A percentile compares a stretch with the other conserved stretches of the same genome.
phyloP scores from a whole-genome alignment of 1,140 invertebrate genomes.

The Cydia strobilella region DNA sequence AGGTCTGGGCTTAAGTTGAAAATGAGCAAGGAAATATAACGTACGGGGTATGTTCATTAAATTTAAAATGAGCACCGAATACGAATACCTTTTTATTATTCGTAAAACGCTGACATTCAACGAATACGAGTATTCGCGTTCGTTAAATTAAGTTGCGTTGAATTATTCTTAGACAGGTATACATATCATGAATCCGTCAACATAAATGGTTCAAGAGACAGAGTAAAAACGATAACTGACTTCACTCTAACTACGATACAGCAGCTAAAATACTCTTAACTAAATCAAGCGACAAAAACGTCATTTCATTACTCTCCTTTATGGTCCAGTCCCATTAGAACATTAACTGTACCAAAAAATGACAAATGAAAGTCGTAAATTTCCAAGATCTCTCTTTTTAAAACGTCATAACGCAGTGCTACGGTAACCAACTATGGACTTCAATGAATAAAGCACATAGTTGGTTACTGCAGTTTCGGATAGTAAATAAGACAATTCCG shows the following conservation, averaged over 20 bases:
- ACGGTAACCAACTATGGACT: neutral
- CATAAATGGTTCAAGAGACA: neutral
- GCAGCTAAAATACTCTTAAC: neutral
- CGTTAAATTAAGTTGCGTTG: no score
- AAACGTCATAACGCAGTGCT: neutral
- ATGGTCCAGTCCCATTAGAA: conserved; percentile 20
- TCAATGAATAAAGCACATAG: neutral
- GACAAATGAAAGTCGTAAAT: conserved; percentile 29
- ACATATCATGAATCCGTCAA: neutral
- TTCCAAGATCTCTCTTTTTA: neutral
- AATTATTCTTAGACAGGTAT: no score
- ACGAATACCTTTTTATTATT: no score
- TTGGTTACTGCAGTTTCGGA: neutral
- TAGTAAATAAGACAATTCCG: neutral
- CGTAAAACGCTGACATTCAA: no score
- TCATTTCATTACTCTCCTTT: conserved; percentile 24
- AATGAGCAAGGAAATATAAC: no score
- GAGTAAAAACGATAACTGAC: neutral
- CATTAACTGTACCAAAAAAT: conserved; percentile 28
- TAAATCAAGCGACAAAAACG: conserved; percentile 24
- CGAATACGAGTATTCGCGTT: no score
- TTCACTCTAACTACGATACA: neutral
- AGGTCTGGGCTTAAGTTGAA: no score
- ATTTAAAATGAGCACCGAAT: no score
- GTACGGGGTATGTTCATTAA: no score